phyloP scores from a whole-genome alignment of 2,888 invertebrate species.

The Drosophila robusta region DNA sequence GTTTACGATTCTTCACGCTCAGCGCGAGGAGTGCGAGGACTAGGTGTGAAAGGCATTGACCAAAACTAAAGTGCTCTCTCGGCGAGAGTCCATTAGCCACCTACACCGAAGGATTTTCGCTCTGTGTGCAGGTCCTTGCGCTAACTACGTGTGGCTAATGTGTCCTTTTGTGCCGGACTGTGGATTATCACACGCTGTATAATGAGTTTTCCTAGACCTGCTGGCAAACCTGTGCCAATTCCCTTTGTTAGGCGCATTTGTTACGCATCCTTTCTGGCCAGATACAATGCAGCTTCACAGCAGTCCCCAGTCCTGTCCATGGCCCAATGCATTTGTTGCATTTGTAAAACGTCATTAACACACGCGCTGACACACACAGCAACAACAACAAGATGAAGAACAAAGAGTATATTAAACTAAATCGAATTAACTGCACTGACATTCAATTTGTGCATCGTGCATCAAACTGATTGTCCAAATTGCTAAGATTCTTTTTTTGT shows the following conservation, averaged over 20 bases:
- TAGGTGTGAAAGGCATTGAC: slow-evolving; percentile 76
- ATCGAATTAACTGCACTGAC: slow-evolving; percentile 68
- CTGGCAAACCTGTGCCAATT: slow-evolving; percentile 80
- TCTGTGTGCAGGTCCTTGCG: slow-evolving; percentile 52
- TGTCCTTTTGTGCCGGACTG: slow-evolving; percentile 60
- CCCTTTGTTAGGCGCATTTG: slow-evolving; percentile 52
- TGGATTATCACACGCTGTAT: slow-evolving; percentile 79
- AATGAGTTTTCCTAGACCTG: slow-evolving; percentile 71
- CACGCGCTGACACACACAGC: slow-evolving; percentile 48
- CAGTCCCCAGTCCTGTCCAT: slow-evolving; percentile 16
- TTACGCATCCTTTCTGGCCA: slow-evolving; percentile 57
- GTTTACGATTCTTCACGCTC: slow-evolving; percentile 81
- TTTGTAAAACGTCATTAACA: slow-evolving; percentile 67
- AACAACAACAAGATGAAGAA: slow-evolving; percentile 24
- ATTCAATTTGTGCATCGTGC: slow-evolving; percentile 66
- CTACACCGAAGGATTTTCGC: slow-evolving; percentile 49
- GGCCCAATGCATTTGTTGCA: slow-evolving; percentile 28
- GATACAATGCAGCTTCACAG: slow-evolving; percentile 55
- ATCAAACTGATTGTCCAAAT: slow-evolving; percentile 5
- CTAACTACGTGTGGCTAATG: slow-evolving; percentile 82
- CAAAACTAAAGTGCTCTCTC: slow-evolving; percentile 68
- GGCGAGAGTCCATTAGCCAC: slow-evolving; percentile 70
- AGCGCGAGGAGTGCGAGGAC: slow-evolving; percentile 10
- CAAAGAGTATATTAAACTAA: slow-evolving; percentile 64
- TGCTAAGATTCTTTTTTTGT: too few species aligned